Evolutionary conservation across 1,140 invertebrate species (phyloP).

Genomic region (Branchinecta lindahli): DNA sequence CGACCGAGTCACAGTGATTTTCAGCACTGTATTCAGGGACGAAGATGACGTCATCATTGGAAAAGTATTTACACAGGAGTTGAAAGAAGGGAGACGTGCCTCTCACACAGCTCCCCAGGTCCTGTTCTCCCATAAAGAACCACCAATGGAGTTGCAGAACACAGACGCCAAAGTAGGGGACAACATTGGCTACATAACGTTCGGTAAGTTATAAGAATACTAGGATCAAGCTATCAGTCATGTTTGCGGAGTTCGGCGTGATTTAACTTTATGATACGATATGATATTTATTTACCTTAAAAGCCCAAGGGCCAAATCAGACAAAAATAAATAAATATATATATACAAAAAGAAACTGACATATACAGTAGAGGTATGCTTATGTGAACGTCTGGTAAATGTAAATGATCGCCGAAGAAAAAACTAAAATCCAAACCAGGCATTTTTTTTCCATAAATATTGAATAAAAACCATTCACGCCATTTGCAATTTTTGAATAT

Average conservation of each 20-base stretch:
- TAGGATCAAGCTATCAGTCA: slow-evolving; percentile 14
- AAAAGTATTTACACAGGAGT: slow-evolving; percentile 97
- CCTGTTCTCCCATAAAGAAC: slow-evolving; percentile 86
- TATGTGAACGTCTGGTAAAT: too few species aligned
- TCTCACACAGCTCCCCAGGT: slow-evolving; percentile 87
- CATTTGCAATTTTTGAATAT: too few species aligned
- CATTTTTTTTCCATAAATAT: too few species aligned
- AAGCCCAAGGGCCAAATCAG: too few species aligned
- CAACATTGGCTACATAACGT: slow-evolving; percentile 98
- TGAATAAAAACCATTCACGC: too few species aligned
- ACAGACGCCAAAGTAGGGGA: slow-evolving; percentile 86
- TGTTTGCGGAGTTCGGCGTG: background rate
- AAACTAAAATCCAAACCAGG: too few species aligned
- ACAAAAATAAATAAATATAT: too few species aligned
- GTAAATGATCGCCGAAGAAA: too few species aligned
- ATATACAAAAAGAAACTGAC: too few species aligned
- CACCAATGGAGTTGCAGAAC: slow-evolving; percentile 82
- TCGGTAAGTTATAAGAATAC: slow-evolving; percentile 47
- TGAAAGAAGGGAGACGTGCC: slow-evolving; percentile 91
- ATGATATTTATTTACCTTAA: too few species aligned
- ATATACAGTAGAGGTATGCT: too few species aligned
- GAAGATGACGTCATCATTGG: slow-evolving; percentile 97
- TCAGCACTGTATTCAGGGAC: slow-evolving; percentile 96
- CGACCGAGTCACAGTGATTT: slow-evolving; percentile 96
- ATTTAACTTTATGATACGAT: too few species aligned